Evolutionary conservation across 2,113 vertebrate genomes (phyloP).

Genomic region (Periophthalmus modestus): DNA sequence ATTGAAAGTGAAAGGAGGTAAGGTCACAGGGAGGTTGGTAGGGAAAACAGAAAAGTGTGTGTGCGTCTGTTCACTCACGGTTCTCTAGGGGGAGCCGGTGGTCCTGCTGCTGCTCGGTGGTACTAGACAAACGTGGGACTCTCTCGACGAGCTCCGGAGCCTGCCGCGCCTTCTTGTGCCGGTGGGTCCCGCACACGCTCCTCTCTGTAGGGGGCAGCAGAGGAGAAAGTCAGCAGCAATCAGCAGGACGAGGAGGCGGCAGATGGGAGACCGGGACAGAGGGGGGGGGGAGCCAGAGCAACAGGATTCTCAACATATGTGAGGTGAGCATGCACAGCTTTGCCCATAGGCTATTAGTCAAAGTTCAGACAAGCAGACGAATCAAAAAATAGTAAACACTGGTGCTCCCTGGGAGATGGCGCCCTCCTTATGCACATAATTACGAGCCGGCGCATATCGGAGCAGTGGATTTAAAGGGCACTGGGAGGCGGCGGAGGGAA

Average conservation of each 20-base stretch:
- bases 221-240: constrained; percentile 11
- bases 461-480: constrained; percentile 45
- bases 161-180: constrained; percentile 79
- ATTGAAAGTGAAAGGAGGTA: constrained; percentile 33
- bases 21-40: constrained; percentile 34
- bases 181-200: constrained; percentile 61
- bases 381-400: constrained; percentile 52
- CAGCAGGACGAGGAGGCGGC: constrained; percentile 35
- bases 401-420: constrained; percentile 34
- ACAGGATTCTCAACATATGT: constrained; percentile 60
- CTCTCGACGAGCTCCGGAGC: constrained; percentile 75
- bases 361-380: constrained; percentile 51
- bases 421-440: constrained; percentile 28
- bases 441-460: constrained; percentile 14
- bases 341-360: constrained; percentile 52
- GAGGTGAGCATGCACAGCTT: constrained; percentile 49
- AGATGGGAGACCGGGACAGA: constrained; percentile 50
- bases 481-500: constrained; percentile 22
- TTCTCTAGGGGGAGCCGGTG: constrained; percentile 58
- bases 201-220: constrained; percentile 56
- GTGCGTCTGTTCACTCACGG: constrained; percentile 47
- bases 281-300: constrained; percentile 39
- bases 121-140: constrained; percentile 69
- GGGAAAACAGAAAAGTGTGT: not conserved
- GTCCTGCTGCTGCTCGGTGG: constrained; percentile 71